phyloP scores from a whole-genome alignment of 2,888 invertebrate genomes.

The Macrosiphum euphorbiae region DNA sequence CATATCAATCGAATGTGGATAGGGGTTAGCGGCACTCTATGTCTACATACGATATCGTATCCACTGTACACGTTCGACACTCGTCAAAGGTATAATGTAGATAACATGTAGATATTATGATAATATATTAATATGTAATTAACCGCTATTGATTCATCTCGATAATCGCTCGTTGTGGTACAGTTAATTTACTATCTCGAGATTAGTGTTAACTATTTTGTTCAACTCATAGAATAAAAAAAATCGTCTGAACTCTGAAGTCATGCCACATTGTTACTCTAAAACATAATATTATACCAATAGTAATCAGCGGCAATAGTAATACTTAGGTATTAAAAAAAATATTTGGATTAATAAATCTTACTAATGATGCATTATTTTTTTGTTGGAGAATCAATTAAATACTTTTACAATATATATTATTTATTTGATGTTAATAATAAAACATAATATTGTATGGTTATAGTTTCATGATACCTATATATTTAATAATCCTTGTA shows the following conservation, averaged over 20 bases:
- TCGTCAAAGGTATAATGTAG: neutral
- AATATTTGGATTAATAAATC: neutral
- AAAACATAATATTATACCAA: neutral
- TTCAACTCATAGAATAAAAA: neutral
- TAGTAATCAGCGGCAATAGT: neutral
- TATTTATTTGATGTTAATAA: no score
- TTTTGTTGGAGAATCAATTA: no score
- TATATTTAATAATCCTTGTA: no score
- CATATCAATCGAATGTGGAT: neutral
- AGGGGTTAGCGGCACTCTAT: neutral
- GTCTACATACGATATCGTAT: neutral
- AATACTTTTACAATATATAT: no score
- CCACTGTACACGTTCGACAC: neutral
- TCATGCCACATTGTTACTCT: neutral
- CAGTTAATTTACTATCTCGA: neutral
- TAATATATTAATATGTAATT: neutral
- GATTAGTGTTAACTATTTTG: neutral
- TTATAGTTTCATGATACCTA: no score
- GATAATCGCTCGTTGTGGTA: neutral
- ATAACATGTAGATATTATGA: neutral
- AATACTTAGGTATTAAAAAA: neutral
- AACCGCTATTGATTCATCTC: neutral
- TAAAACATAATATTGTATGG: no score
- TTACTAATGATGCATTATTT: neutral
- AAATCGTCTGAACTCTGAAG: neutral